Evolutionary conservation across 2,888 invertebrate genomes (phyloP).

Genomic region (Neelides folsomi): DNA sequence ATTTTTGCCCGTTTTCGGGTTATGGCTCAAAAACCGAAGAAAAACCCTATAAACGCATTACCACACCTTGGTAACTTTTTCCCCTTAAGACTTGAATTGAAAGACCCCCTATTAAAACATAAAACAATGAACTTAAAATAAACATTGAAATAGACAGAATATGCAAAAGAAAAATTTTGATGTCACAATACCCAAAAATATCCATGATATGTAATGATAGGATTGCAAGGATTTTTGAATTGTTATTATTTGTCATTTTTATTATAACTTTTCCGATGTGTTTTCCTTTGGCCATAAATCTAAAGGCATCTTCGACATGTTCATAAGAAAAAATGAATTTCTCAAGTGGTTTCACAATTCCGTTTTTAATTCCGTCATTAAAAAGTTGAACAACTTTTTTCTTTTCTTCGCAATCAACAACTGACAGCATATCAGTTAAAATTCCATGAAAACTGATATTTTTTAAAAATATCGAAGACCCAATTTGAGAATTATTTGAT

Average conservation of each 20-base stretch:
- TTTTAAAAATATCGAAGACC: constrained; percentile 54
- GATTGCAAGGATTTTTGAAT: constrained; percentile 17
- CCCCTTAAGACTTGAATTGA: no score
- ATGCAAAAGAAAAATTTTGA: no score
- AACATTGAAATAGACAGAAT: no score
- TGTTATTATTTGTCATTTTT: constrained; percentile 40
- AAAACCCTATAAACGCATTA: no score
- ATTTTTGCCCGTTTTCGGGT: no score
- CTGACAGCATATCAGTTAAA: constrained; percentile 56
- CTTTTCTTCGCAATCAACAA: constrained; percentile 44
- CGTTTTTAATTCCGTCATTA: constrained; percentile 49
- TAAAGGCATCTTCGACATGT: constrained; percentile 59
- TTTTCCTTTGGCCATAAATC: constrained; percentile 58
- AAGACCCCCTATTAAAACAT: no score
- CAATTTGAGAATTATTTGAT: constrained; percentile 50
- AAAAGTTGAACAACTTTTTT: constrained; percentile 45
- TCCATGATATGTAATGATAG: no score
- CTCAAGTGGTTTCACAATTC: constrained; percentile 55
- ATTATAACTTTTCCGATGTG: constrained; percentile 65
- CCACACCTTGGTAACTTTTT: no score
- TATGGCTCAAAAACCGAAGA: no score
- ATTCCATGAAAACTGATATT: constrained; percentile 65
- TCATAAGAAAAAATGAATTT: constrained; percentile 50
- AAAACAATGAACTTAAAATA: no score
- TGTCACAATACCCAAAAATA: no score